These are phyloP conservation scores for Tragelaphus scriptus DNA, from an alignment of 2,113 vertebrate species.

Conservation along the genomic window DNA sequence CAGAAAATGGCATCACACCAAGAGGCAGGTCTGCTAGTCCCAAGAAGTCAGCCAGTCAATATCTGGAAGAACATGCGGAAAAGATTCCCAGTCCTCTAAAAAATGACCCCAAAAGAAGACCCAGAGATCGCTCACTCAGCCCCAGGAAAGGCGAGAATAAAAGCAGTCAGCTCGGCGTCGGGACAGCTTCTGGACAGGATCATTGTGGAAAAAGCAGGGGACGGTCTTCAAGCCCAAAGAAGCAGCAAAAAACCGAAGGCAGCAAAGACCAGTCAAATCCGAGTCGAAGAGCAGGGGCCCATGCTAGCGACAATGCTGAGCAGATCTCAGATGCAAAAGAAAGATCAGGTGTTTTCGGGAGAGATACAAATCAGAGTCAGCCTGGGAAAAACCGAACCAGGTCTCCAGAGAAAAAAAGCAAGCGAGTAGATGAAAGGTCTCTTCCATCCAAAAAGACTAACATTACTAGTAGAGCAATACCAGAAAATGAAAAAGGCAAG, in stretches of 20 bases:
- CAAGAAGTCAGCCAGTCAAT: conserved; percentile 60
- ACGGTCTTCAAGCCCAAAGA: conserved; percentile 82
- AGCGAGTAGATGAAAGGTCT: background rate
- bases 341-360: conserved; percentile 24
- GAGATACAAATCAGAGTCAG: conserved; percentile 42
- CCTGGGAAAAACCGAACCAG: conserved; percentile 36
- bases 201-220: conserved; percentile 28
- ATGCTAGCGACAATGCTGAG: background rate
- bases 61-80: conserved; percentile 58
- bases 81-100: conserved; percentile 77
- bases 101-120: conserved; percentile 64
- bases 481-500: conserved; percentile 47
- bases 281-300: background rate
- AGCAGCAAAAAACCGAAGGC: conserved; percentile 73
- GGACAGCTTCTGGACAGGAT: conserved; percentile 47
- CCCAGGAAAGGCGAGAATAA: conserved; percentile 70
- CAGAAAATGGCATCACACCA: conserved; percentile 54
- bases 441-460: conserved; percentile 24
- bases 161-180: conserved; percentile 19
- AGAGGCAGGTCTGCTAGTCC: conserved; percentile 81
- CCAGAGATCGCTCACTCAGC: conserved; percentile 62
- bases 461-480: background rate
- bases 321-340: conserved; percentile 72
- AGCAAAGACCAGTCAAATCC: background rate
- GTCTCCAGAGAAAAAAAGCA: conserved; percentile 50